Evolutionary conservation across 2,113 vertebrate genomes (phyloP).

Genomic region (Eudyptes chrysolophus): DNA sequence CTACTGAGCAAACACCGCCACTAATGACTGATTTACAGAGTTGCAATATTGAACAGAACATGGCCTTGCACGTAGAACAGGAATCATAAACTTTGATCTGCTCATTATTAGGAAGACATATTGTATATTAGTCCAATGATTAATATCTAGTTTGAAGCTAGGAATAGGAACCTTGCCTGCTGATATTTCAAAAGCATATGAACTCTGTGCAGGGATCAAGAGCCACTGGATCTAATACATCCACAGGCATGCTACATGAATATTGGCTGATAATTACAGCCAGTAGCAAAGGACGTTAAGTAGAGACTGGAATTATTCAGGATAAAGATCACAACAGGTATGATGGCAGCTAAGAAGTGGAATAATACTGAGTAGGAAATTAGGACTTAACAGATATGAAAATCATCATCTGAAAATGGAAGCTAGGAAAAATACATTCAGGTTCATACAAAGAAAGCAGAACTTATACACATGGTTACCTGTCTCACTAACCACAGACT

Average conservation of each 20-base stretch:
- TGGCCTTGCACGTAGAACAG: neutral
- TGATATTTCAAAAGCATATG: neutral
- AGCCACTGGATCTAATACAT: neutral
- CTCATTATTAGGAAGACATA: neutral
- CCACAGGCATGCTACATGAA: neutral
- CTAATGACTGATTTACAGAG: neutral
- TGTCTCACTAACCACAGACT: neutral
- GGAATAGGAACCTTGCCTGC: neutral
- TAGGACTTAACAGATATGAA: neutral
- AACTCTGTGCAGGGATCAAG: neutral
- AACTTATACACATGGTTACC: neutral
- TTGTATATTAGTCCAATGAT: neutral
- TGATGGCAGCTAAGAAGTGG: neutral
- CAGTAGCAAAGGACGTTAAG: neutral
- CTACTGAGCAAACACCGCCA: neutral
- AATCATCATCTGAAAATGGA: neutral
- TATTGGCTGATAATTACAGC: neutral
- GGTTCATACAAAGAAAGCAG: neutral
- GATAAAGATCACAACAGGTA: neutral
- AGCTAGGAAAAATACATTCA: neutral
- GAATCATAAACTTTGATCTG: neutral
- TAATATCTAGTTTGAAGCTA: neutral
- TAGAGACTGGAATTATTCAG: neutral
- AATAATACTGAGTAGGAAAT: neutral
- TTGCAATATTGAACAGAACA: neutral